phyloP scores from a whole-genome alignment of 2,113 vertebrate species.

The Sciurus niger region DNA sequence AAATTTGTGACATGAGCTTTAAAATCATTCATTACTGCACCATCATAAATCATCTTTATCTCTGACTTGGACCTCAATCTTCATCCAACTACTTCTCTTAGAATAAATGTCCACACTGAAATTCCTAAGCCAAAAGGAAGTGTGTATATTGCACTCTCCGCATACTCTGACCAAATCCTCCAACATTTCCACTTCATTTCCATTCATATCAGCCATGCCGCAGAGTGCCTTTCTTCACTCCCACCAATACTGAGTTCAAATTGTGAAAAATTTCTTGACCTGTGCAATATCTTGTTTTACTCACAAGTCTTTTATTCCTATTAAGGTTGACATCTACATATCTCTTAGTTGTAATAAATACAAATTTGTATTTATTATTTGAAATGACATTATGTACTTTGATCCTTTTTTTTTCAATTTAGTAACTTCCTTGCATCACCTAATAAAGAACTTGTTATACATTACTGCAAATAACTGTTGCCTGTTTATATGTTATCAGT shows the following conservation, averaged over 20 bases:
- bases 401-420: neutral
- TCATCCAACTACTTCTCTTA: neutral
- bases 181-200: conserved; percentile 16
- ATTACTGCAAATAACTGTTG: neutral
- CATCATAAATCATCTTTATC: neutral
- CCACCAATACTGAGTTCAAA: neutral
- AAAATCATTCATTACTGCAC: neutral
- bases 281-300: neutral
- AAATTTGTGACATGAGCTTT: neutral
- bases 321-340: neutral
- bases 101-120: neutral
- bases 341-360: neutral
- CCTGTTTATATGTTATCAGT: neutral
- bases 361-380: neutral
- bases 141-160: neutral
- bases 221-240: neutral
- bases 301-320: neutral
- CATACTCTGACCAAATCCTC: conserved; percentile 8
- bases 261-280: neutral
- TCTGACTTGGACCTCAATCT: neutral
- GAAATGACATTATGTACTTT: neutral
- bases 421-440: neutral
- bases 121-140: conserved; percentile 5
- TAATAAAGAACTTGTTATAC: neutral
- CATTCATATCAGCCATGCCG: neutral